phyloP scores from a whole-genome alignment of 1,140 invertebrate genomes.

The Dendrolimus punctatus region DNA sequence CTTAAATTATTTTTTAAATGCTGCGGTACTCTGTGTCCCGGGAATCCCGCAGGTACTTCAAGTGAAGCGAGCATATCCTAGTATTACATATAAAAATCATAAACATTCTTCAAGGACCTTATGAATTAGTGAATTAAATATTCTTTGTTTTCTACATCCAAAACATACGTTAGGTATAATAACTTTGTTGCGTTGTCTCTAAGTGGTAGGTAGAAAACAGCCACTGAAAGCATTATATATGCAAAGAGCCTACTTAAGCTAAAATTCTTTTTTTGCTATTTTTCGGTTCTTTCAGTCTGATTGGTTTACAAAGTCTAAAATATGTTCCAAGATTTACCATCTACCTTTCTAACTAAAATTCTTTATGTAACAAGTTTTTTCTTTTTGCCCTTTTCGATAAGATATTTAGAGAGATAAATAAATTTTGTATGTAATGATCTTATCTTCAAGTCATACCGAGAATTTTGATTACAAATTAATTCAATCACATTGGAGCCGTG shows the following conservation, averaged over 20 bases:
- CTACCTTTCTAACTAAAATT: too few relatives aligned
- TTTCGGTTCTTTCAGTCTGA: too few relatives aligned
- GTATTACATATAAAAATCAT: not conserved
- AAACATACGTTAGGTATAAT: not conserved
- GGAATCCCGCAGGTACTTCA: too few relatives aligned
- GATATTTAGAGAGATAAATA: constrained; percentile 21
- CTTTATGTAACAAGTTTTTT: too few relatives aligned
- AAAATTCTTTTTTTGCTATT: not conserved
- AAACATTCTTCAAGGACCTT: not conserved
- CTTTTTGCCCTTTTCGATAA: not conserved
- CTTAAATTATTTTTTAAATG: too few relatives aligned
- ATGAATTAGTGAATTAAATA: too few relatives aligned
- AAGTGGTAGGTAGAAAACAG: constrained; percentile 2
- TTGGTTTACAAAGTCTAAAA: too few relatives aligned
- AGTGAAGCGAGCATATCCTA: too few relatives aligned
- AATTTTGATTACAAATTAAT: constrained; percentile 68
- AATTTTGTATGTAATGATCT: constrained; percentile 44
- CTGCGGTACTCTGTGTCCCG: too few relatives aligned
- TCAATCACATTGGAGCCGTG: constrained; percentile 63
- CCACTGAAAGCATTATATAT: constrained; percentile 6
- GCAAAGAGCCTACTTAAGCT: constrained; percentile 3
- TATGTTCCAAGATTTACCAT: too few relatives aligned
- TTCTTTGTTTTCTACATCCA: too few relatives aligned
- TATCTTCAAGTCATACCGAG: constrained; percentile 50
- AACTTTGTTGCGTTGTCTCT: constrained; percentile 1